phyloP scores from a whole-genome alignment of 2,888 invertebrate genomes.

The Spisula solida region DNA sequence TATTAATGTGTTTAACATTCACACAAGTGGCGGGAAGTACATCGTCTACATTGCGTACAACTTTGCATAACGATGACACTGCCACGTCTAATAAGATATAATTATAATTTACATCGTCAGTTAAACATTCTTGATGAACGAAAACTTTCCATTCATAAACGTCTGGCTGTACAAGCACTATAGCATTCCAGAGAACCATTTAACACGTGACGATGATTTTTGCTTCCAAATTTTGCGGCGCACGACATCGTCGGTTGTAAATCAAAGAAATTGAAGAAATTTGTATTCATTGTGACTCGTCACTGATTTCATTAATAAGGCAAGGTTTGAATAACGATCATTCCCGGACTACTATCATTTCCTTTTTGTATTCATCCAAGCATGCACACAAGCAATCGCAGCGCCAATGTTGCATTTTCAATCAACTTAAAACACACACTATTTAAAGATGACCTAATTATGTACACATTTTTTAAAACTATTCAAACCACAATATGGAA shows the following conservation, averaged over 20 bases:
- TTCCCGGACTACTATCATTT: too few species aligned
- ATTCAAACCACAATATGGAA: background rate
- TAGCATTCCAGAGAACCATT: background rate
- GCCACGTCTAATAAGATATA: background rate
- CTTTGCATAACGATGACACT: background rate
- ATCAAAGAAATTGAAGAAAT: too few species aligned
- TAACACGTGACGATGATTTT: background rate
- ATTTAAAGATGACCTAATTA: too few species aligned
- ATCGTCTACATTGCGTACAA: background rate
- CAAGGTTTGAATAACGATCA: too few species aligned
- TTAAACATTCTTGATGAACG: background rate
- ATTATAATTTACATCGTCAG: background rate
- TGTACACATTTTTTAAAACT: background rate
- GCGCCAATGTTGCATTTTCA: too few species aligned
- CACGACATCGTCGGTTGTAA: background rate
- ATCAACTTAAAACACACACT: too few species aligned
- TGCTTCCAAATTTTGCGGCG: background rate
- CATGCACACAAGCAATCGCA: too few species aligned
- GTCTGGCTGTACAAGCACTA: background rate
- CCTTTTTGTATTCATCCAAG: too few species aligned
- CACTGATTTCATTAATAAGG: too few species aligned
- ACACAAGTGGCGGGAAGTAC: background rate
- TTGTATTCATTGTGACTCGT: too few species aligned
- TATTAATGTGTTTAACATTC: background rate
- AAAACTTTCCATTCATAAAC: background rate